phyloP scores from a whole-genome alignment of 2,113 vertebrate genomes.

The Larimichthys polyactis region DNA sequence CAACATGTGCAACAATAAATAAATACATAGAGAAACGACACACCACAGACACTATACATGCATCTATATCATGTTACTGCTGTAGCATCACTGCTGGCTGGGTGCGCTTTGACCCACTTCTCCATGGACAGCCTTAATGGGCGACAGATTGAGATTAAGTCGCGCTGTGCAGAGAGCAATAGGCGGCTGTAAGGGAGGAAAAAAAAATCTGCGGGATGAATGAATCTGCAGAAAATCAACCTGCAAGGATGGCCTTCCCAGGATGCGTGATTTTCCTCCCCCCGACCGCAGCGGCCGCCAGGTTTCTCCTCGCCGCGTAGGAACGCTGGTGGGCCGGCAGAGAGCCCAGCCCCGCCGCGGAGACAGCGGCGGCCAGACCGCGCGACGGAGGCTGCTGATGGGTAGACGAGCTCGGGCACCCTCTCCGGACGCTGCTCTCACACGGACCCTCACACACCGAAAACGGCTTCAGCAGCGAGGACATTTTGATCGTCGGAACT shows the following conservation, averaged over 20 bases:
- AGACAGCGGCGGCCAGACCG: slow-evolving; percentile 45
- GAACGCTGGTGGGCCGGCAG: slow-evolving; percentile 37
- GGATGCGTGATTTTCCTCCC: slow-evolving; percentile 81
- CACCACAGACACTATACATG: background rate
- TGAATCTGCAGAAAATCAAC: slow-evolving; percentile 53
- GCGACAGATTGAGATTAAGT: slow-evolving; percentile 62
- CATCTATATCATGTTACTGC: slow-evolving; percentile 5
- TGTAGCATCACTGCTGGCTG: slow-evolving; percentile 53
- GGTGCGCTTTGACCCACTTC: slow-evolving; percentile 72
- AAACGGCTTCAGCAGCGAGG: slow-evolving; percentile 81
- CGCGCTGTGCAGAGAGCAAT: slow-evolving; percentile 18
- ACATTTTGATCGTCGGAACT: slow-evolving; percentile 66
- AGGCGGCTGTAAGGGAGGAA: background rate
- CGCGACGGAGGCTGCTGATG: slow-evolving; percentile 44
- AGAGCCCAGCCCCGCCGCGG: slow-evolving; percentile 28
- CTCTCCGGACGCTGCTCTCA: slow-evolving; percentile 62
- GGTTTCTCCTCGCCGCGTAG: slow-evolving; percentile 71
- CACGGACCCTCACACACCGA: slow-evolving; percentile 79
- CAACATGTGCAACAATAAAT: background rate
- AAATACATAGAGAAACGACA: background rate
- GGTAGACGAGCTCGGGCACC: slow-evolving; percentile 58
- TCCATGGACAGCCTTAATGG: slow-evolving; percentile 46
- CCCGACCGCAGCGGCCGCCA: slow-evolving; percentile 78
- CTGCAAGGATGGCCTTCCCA: slow-evolving; percentile 85
- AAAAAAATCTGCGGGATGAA: background rate